Evolutionary conservation across 2,113 vertebrate genomes (phyloP), one percentile per base, ranked within the genome.

Genomic region (Megatriorchis doriae): DNA sequence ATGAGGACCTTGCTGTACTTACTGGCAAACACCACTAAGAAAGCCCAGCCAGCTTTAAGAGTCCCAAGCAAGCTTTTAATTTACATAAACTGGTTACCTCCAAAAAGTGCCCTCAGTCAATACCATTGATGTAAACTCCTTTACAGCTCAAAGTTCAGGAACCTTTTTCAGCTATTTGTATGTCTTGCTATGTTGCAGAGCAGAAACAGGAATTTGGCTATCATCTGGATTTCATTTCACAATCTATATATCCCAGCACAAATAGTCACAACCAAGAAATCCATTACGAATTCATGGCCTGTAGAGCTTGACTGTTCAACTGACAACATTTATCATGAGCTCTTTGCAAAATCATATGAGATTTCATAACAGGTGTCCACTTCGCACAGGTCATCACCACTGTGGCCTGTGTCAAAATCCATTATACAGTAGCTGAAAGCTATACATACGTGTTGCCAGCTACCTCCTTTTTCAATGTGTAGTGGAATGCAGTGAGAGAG

Each of bases 321-420:
- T 91, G 96, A 97, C 95, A 96, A 86, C 94, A 92, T 91, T 94
- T 94, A 93, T 97, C 95, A 95, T 52, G 71, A 95, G 91, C 79
- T 83, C 77, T 93, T 96, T 93, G 84, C 87, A 96, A 96, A 97
- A 96, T 97, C 96, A 97, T 94, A 95, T 77, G 86, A 97, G 95
- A 91, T 94, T 95, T 97, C 81, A 25, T 93, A 97, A 96, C 95
- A 97, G 95, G 91, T 95, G 95, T 97, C 96, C 93, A 95, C 93
- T 96, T 97, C 38, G 0, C 87, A 82, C n/a, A 96, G 95, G 94
- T 96, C 93, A 86, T 94, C 94, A 93, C 74, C 71, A 48, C 63
- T 40, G 89, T 94, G 91, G 93, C 89, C 85, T 96, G 93, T 91
- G 91, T 96, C 96, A 94, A 91, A 96, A 94, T 85, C 81, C 89